A percentile compares a stretch with the other conserved stretches of the same genome.
These are phyloP conservation scores for Hypocryptadius cinnamomeus DNA, from an alignment of 2,113 vertebrate genomes.

Conservation along the genomic window DNA sequence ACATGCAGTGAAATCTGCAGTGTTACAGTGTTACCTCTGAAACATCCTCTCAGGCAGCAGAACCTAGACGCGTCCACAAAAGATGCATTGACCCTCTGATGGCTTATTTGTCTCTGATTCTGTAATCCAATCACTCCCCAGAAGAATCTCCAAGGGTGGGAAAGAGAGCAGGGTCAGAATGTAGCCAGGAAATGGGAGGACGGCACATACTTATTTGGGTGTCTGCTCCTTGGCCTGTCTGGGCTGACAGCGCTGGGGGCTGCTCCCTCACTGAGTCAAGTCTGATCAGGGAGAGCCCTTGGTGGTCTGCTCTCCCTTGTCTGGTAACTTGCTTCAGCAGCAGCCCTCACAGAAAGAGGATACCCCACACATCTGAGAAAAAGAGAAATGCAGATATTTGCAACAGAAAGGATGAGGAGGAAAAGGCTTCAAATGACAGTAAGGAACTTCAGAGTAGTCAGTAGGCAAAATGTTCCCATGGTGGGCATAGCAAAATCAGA, in stretches of 20 bases:
- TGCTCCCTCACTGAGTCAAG: neutral
- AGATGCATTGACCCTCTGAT: neutral
- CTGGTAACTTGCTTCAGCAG: neutral
- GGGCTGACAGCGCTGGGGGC: neutral
- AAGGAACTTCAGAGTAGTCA: neutral
- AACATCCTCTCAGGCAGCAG: neutral
- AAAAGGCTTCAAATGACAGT: neutral
- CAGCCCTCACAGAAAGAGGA: neutral
- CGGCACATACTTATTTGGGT: neutral
- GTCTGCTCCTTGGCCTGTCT: slow-evolving; percentile 26
- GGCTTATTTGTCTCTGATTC: neutral
- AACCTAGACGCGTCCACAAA: neutral
- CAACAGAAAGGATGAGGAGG: neutral
- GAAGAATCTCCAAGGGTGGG: slow-evolving; percentile 16
- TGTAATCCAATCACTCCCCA: slow-evolving; percentile 6
- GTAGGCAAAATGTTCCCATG: neutral
- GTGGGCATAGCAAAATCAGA: neutral
- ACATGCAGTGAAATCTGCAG: neutral
- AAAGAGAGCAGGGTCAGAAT: slow-evolving; percentile 23
- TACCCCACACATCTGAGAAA: neutral
- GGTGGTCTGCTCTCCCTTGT: slow-evolving; percentile 8
- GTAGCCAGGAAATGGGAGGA: slow-evolving; percentile 36
- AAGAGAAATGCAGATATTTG: neutral
- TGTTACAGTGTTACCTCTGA: neutral
- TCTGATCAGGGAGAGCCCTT: neutral